A percentile compares a stretch with the other conserved stretches of the same genome.
These are phyloP conservation scores for Cryptotis parvus DNA, from an alignment of 2,113 vertebrate species.

Conservation along the genomic window DNA sequence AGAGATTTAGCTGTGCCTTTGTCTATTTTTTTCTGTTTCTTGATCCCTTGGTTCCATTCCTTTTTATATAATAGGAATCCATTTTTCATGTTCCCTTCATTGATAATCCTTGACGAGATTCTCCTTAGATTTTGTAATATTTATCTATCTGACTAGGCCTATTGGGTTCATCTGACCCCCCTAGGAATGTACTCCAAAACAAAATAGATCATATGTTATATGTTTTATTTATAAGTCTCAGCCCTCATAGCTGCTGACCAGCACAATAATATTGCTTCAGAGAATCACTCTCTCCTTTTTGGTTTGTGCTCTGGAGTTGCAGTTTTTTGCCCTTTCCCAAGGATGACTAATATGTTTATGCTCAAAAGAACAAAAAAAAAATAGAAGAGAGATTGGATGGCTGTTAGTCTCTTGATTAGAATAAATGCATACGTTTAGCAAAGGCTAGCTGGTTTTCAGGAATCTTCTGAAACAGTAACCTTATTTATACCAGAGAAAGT, in stretches of 20 bases:
- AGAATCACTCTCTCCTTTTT: not conserved
- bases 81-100: constrained; percentile 28
- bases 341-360: not conserved
- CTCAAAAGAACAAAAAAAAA: not conserved
- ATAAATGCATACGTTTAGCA: not conserved
- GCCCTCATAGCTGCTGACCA: constrained; percentile 16
- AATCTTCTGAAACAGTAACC: constrained; percentile 2
- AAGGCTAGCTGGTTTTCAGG: not conserved
- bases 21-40: not conserved
- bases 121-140: constrained; percentile 56
- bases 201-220: constrained; percentile 48
- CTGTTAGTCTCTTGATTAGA: not conserved
- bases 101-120: constrained; percentile 29
- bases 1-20: not conserved
- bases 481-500: not conserved
- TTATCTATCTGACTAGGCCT: constrained; percentile 6
- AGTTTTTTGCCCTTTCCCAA: not conserved
- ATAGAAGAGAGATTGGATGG: not conserved
- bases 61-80: not conserved
- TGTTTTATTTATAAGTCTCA: constrained; percentile 65
- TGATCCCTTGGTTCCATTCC: not conserved
- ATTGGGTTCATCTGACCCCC: constrained; percentile 7
- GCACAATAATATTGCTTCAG: not conserved
- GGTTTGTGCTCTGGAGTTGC: not conserved
- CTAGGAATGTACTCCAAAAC: constrained; percentile 50